Base-by-base conservation (phyloP, 2,888 invertebrate genomes). In the Dendrolimus houi region DNA sequence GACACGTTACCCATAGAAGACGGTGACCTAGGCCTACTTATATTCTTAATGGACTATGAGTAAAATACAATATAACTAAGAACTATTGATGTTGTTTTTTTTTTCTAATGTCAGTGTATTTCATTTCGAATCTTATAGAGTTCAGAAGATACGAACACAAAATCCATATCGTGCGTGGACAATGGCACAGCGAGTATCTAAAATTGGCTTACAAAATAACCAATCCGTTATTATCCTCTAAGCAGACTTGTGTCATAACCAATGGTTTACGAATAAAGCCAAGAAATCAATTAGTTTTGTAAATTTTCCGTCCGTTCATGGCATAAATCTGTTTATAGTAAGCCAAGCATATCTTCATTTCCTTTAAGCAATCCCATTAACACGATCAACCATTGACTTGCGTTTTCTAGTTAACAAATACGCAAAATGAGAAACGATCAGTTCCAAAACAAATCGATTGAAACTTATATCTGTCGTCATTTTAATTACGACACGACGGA, bases 401-500 rank as follows among this genome's bases (percentile, higher is more conserved):
- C 47, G 47, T 47, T 47, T 47, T 10, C 47, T 10, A 47, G 47
- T 12, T 47, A 47, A 47, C 59, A 56, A 59, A 55, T 54, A 52
- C 57, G 29, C 29, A 6, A 29, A 29, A 6, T 59, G 42, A 61
- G 64, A 75, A 74, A 72, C 68, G 64, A 74, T 75, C 65, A 56
- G 74, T 74, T 73, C 71, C 73, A 63, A 64, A 58, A 58, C 67
- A 60, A 74, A 75, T 75, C 59, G 62, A 58, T 62, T 67, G 64
- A 63, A 66, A 72, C 66, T 71, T 68, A 70, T 69, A 73, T 74
- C 69, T 67, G 58, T 62, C 71, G 63, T 62, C 61, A 64, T 66
- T 67, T 64, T 67, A 67, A 71, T 80, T 79, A 75, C 77, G 68
- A 75, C 73, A 80, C 69, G 63, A 58, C 58, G 60, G 66, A 71